phyloP scores from a whole-genome alignment of 1,140 invertebrate genomes.

The Drosophila repleta region DNA sequence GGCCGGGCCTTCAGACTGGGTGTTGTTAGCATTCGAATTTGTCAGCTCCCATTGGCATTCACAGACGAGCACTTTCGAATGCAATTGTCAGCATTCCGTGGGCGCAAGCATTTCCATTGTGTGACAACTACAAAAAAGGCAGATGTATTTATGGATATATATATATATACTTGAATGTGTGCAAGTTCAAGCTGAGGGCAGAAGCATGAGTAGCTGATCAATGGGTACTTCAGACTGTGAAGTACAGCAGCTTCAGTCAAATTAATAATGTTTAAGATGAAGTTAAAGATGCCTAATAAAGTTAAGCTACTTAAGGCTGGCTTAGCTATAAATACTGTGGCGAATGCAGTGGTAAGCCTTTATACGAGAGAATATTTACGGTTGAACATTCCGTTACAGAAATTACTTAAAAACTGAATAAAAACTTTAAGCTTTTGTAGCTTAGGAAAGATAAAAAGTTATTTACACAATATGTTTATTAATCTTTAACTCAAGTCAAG shows the following conservation, averaged over 20 bases:
- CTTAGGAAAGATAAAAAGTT: no score
- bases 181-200: slow-evolving; percentile 31
- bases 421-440: no score
- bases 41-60: slow-evolving; percentile 46
- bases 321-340: no score
- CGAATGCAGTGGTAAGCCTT: no score
- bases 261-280: not conserved
- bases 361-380: no score
- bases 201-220: slow-evolving; percentile 23
- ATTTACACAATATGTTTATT: no score
- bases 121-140: slow-evolving; percentile 24
- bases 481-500: no score
- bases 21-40: slow-evolving; percentile 72
- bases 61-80: slow-evolving; percentile 43
- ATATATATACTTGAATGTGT: slow-evolving; percentile 9
- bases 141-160: not conserved
- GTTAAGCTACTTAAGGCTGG: not conserved
- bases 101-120: slow-evolving; percentile 28
- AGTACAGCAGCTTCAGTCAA: slow-evolving; percentile 15
- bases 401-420: no score
- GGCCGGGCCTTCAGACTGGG: slow-evolving; percentile 12
- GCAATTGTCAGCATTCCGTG: slow-evolving; percentile 34
- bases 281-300: not conserved
- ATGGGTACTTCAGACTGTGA: slow-evolving; percentile 16
- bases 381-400: no score